Conservation (phyloP, 2,797 vertebrate species). For the Rhynchotus rufescens region DNA sequence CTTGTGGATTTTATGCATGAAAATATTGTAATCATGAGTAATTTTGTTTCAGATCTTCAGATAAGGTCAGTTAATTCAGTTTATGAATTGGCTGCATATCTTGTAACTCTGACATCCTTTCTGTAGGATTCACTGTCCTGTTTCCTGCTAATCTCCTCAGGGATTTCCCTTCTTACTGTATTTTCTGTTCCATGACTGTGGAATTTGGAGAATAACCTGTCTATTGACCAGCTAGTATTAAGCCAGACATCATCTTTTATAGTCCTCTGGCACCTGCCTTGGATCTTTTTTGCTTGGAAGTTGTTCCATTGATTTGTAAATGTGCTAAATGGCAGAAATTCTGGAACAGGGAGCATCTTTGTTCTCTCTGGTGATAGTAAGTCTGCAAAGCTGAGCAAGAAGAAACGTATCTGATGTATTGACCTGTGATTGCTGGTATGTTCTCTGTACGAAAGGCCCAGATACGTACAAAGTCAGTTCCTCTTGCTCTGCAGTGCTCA, state of each 20-base stretch:
- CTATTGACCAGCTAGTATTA: constrained; percentile 10
- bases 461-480: background rate
- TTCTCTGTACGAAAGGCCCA: background rate
- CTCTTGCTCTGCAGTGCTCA: no score
- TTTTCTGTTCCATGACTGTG: background rate
- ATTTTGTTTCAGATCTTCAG: background rate
- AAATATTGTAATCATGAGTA: background rate
- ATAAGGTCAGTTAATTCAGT: background rate
- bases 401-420: background rate
- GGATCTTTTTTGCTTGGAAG: constrained; percentile 15
- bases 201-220: background rate
- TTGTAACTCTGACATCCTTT: background rate
- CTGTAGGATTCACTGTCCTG: background rate
- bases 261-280: constrained; percentile 14
- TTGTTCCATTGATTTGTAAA: background rate
- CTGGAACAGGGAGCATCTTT: constrained; percentile 14
- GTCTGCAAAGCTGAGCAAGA: background rate
- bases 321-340: background rate
- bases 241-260: constrained; percentile 8
- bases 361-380: background rate
- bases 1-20: background rate
- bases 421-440: background rate
- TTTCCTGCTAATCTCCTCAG: background rate
- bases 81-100: background rate
- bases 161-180: background rate